These are phyloP conservation scores for Paracentrotus lividus DNA, from an alignment of 53 echinoderm and acorn worm species.

Conservation along the genomic window DNA sequence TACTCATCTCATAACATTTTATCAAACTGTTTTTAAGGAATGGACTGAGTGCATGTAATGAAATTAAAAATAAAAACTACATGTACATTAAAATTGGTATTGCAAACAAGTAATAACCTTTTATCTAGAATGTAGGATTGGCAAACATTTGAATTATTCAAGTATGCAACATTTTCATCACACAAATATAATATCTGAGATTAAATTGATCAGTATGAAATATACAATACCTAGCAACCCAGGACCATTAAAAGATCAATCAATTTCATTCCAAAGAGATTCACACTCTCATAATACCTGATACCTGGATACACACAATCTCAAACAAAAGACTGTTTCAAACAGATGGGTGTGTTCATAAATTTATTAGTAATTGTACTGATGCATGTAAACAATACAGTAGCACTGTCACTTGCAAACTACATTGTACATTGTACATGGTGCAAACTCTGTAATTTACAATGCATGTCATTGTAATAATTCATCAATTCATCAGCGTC, in stretches of 20 bases:
- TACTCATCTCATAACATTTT: no score
- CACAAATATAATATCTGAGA: no score
- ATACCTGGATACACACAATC: neutral
- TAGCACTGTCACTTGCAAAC: neutral
- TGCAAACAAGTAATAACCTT: no score
- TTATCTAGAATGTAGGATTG: no score
- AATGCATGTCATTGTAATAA: neutral
- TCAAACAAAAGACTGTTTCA: constrained; percentile 40
- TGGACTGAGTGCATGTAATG: no score
- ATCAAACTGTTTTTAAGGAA: no score
- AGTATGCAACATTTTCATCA: no score
- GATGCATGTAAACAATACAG: constrained; percentile 24
- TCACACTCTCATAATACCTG: neutral
- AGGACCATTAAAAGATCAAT: neutral
- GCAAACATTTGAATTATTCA: no score
- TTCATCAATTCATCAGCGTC: neutral
- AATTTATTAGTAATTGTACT: constrained; percentile 17
- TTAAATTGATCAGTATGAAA: no score
- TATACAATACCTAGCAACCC: neutral
- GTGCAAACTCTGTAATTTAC: neutral
- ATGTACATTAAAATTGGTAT: no score
- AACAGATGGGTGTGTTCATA: constrained; percentile 23
- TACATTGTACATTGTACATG: neutral
- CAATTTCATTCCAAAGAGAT: neutral
- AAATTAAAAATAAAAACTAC: no score